Evolutionary conservation across 2,888 invertebrate species (phyloP).

Genomic region (Chalcis sispes): DNA sequence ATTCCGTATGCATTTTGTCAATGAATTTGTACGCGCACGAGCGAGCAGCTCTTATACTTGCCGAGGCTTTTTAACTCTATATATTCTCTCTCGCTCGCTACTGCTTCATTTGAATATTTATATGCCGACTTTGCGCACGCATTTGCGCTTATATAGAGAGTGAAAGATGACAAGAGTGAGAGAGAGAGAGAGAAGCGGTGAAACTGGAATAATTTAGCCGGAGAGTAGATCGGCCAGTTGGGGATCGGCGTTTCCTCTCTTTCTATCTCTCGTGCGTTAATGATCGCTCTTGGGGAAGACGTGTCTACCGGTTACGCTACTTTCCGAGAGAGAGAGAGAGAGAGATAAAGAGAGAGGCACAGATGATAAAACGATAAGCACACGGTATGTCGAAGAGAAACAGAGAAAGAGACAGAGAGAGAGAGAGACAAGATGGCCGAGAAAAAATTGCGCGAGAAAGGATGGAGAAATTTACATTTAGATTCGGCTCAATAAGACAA

Average conservation of each 20-base stretch:
- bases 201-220: conserved; percentile 66
- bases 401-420: background rate
- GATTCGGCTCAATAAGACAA: conserved; percentile 39
- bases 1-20: conserved; percentile 27
- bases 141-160: conserved; percentile 48
- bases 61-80: background rate
- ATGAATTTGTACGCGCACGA: conserved; percentile 19
- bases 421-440: background rate
- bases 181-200: conserved; percentile 55
- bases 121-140: conserved; percentile 47
- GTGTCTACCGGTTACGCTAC: conserved; percentile 63
- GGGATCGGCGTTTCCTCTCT: background rate
- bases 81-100: background rate
- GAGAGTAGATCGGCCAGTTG: background rate
- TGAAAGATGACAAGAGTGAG: conserved; percentile 55
- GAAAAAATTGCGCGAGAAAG: background rate
- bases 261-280: conserved; percentile 51
- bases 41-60: conserved; percentile 8
- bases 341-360: background rate
- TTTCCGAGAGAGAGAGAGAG: too few species aligned
- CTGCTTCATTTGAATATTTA: conserved; percentile 41
- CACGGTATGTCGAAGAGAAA: background rate
- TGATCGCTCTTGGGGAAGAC: conserved; percentile 65
- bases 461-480: conserved; percentile 44
- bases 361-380: conserved; percentile 41